These are phyloP conservation scores for Phyllotis vaccarum DNA, from an alignment of 2,797 vertebrate species.

Conservation along the genomic window DNA sequence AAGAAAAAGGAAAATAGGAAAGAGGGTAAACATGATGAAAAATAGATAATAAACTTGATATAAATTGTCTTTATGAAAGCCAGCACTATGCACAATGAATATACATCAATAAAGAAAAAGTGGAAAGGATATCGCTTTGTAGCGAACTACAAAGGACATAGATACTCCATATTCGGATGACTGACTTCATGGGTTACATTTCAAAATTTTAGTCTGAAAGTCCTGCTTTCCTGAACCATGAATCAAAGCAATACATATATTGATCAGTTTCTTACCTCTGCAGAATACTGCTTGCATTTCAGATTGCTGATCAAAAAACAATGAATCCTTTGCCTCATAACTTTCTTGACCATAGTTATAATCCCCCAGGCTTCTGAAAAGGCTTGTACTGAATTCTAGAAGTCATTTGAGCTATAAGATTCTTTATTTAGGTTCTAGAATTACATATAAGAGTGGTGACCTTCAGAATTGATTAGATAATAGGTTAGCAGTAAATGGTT, in stretches of 20 bases:
- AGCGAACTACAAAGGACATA: conserved; percentile 15
- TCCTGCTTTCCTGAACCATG: not conserved
- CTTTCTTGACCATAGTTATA: not conserved
- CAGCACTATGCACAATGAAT: not conserved
- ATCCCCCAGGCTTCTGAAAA: not conserved
- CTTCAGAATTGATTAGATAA: not conserved
- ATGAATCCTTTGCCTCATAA: not conserved
- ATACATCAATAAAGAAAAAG: not conserved
- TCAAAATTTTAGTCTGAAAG: conserved; percentile 13
- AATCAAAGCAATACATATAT: not conserved
- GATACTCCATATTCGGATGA: not conserved
- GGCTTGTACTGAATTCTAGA: not conserved
- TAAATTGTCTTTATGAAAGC: not conserved
- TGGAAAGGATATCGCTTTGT: not conserved
- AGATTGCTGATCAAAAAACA: not conserved
- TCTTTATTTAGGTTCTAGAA: not conserved
- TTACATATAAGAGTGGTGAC: not conserved
- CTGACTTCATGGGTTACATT: not conserved
- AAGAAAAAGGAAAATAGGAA: not conserved
- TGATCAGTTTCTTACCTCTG: not conserved
- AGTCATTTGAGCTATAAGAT: not conserved
- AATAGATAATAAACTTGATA: not conserved
- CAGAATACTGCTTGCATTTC: not conserved
- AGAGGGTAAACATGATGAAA: not conserved
- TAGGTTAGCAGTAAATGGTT: not conserved